Evolutionary conservation across 2,113 vertebrate genomes (phyloP), one percentile per base, ranked within the genome.

Genomic region (Axis porcinus): DNA sequence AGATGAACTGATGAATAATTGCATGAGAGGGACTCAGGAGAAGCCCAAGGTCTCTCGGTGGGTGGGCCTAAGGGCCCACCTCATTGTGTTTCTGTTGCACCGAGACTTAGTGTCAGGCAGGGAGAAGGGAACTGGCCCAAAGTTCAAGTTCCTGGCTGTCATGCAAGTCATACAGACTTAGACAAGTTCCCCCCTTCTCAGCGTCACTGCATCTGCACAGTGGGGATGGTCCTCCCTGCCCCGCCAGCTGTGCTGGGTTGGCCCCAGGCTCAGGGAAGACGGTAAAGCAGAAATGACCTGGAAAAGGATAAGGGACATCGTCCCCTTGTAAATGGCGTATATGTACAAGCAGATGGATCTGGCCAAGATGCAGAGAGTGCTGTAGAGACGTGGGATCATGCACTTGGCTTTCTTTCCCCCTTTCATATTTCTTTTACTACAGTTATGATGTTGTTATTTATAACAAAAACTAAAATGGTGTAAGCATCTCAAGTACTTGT

Each of bases 251-350:
- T 1, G 52, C 74, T 21, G 88, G 60, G 54, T 8, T 79, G 55
- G 60, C 55, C 67, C 55, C 10, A 27, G 83, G 92, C 70, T 43
- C 79, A 58, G 36, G 57, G 58, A 58, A 76, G 92, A 79, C 0
- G 1, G n/a, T 57, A 40, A 78, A 67, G 30, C n/a, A 79, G 86
- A 58, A n/a, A 30, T n/a, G 25, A 40, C 78, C 90, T 12, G 45
- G 83, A 17, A 45, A n/a, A 21, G 54, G 82, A 7, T 10, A 2
- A 19, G 36, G 79, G 2, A 4, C 40, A 6, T n/a, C 0, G n/a
- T 9, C 30, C 45, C 84, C 43, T n/a, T 50, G 27, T 14, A 13
- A 43, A 23, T 0, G 1, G 27, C 3, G 0, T 4, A 3, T 4
- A 1, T 1, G 13, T 5, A 13, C 0, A 0, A 43, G 67, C 50